These are phyloP conservation scores for Endotricha flammealis DNA, from an alignment of 2,888 invertebrate genomes.

Conservation along the genomic window DNA sequence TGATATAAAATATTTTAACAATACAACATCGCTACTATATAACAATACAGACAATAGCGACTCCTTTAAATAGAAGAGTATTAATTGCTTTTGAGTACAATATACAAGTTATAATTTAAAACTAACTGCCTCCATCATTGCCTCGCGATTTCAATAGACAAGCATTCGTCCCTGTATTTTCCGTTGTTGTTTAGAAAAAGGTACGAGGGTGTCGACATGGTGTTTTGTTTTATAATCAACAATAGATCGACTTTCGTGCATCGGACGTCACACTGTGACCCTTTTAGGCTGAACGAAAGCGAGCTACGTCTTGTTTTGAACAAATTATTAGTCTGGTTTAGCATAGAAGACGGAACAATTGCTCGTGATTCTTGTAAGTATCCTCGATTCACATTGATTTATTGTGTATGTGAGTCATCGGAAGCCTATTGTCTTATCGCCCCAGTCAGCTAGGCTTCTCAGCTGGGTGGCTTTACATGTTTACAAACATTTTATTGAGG, in stretches of 20 bases:
- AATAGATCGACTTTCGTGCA: conserved; percentile 49
- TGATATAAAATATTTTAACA: too few relatives aligned
- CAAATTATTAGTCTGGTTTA: conserved; percentile 77
- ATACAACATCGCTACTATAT: neutral
- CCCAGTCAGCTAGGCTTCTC: conserved; percentile 43
- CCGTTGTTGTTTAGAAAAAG: conserved; percentile 52
- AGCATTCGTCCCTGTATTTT: conserved; percentile 64
- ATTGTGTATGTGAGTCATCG: conserved; percentile 69
- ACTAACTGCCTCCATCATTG: conserved; percentile 65
- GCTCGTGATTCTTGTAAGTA: conserved; percentile 68
- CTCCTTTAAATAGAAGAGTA: conserved; percentile 13
- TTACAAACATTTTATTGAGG: conserved; percentile 77
- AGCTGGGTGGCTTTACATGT: conserved; percentile 71
- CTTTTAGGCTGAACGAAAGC: conserved; percentile 43
- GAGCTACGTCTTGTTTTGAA: conserved; percentile 61
- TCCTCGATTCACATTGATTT: conserved; percentile 66
- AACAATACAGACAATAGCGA: neutral
- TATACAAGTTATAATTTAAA: conserved; percentile 50
- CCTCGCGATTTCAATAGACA: conserved; percentile 42
- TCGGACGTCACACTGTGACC: conserved; percentile 69
- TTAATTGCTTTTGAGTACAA: conserved; percentile 12
- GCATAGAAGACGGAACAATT: conserved; percentile 62
- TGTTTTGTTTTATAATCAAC: conserved; percentile 69
- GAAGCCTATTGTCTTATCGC: conserved; percentile 64
- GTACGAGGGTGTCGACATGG: conserved; percentile 73